Base-by-base conservation (phyloP, 2,797 vertebrate genomes). In the Agapornis canus region DNA sequence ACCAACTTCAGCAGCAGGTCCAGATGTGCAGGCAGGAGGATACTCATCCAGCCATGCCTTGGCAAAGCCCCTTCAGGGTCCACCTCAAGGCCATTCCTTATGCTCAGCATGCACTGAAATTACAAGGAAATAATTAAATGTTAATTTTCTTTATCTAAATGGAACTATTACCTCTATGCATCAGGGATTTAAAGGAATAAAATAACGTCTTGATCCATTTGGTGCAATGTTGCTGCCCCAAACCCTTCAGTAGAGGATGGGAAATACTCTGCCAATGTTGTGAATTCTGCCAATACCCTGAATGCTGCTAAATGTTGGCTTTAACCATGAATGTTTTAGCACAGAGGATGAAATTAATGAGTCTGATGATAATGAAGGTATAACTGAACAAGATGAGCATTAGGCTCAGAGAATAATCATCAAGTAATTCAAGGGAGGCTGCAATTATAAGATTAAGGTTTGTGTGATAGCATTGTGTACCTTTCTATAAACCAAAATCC, bases 361-460 rank as follows among this genome's bases (percentile, higher is more conserved):
- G 69, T 93, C 70, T 91, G 82, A 63, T 70, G 77, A 64, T 97
- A 95, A 97, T 91, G 90, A 96, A 96, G 82, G 93, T 93, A 47
- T 75, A 94, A 94, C 69, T 89, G 86, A 91, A 91, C 1, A 45
- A 95, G 82, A 86, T 43, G 88, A 92, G 47, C 7, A 1, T 35
- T 88, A 75, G 68, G 43, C 82, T 94, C 90, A 26, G 52, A 90
- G 89, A 92, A 92, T 92, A 91, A 94, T 95, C 65, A 92, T 73
- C 60, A 94, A 60, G 86, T 60, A 72, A 91, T 91, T 95, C 35
- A 37, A 79, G 65, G 57, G 56, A 82, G 43, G 83, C 64, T 86
- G 87, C 82, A 86, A 78, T 86, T 92, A 63, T 54, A 70, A 48
- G 87, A 92, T 75, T 86, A 89, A 91, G 85, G 94, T 93, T 92